Evolutionary conservation across 2,888 invertebrate species (phyloP).

Genomic region (Caenorhabditis angaria): DNA sequence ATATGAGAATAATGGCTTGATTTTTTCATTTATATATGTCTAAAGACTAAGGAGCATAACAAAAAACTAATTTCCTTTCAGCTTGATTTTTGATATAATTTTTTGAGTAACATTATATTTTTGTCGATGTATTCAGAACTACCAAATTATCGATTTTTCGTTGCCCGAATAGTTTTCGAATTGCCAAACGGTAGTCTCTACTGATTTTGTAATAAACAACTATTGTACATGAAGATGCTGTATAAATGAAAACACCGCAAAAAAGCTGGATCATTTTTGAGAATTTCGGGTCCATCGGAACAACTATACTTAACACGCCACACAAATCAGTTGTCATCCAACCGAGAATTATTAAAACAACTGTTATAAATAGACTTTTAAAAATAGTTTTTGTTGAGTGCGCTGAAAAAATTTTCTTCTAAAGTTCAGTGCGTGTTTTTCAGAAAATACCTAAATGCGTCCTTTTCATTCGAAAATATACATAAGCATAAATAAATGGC

Average conservation of each 20-base stretch:
- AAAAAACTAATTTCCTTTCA: no score
- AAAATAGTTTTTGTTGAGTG: conserved; percentile 13
- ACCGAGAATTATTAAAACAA: conserved; percentile 4
- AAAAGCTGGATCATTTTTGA: conserved; percentile 29
- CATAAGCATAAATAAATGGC: conserved; percentile 2
- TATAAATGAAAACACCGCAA: conserved; percentile 34
- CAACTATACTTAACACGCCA: conserved; percentile 21
- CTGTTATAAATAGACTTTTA: not conserved
- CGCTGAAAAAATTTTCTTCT: not conserved
- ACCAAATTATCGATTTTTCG: no score
- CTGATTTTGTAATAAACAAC: conserved; percentile 34
- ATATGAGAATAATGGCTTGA: no score
- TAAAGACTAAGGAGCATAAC: no score
- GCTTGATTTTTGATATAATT: no score
- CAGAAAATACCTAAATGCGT: not conserved
- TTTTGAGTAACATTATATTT: no score
- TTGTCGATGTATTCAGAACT: no score
- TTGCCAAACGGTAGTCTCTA: conserved; percentile 26
- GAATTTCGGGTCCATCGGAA: conserved; percentile 25
- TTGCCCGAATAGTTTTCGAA: conserved; percentile 1
- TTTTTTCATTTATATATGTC: no score
- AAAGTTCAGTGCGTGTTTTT: not conserved
- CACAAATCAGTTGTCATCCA: conserved; percentile 42
- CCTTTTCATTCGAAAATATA: not conserved
- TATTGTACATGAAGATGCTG: conserved; percentile 27